Evolutionary conservation across 2,113 vertebrate genomes (phyloP).

Genomic region (Myrmecophaga tridactyla): DNA sequence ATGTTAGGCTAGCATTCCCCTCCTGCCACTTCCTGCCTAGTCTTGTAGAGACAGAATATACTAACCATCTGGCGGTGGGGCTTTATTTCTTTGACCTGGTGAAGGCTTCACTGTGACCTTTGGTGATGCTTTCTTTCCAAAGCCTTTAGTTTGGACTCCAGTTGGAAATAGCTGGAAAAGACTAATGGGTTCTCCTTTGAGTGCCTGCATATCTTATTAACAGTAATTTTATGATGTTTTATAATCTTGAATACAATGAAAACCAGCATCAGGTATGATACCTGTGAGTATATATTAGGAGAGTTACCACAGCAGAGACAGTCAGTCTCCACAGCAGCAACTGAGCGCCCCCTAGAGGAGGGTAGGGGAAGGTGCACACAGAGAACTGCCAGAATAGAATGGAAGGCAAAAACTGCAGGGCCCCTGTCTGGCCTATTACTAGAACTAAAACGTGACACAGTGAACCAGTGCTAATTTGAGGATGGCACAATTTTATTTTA

Average conservation of each 20-base stretch:
- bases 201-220: not conserved
- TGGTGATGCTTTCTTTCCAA: slow-evolving; percentile 27
- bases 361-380: not conserved
- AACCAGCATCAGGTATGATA: not conserved
- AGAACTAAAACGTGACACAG: slow-evolving; percentile 54
- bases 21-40: slow-evolving; percentile 4
- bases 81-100: not conserved
- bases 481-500: slow-evolving; percentile 63
- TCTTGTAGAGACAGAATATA: not conserved
- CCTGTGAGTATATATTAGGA: not conserved
- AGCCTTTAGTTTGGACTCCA: slow-evolving; percentile 56
- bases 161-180: not conserved
- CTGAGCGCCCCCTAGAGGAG: not conserved
- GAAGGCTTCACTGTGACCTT: not conserved
- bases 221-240: not conserved
- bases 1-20: not conserved
- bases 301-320: not conserved
- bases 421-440: not conserved
- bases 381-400: not conserved
- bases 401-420: not conserved
- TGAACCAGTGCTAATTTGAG: slow-evolving; percentile 73
- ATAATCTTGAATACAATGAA: not conserved
- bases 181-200: not conserved
- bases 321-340: not conserved
- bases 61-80: slow-evolving; percentile 13